Percentiles rank a stretch among this genome's conserved stretches.
Evolutionary conservation across 2,888 invertebrate genomes (phyloP).

Genomic region (Camponotus fellah): DNA sequence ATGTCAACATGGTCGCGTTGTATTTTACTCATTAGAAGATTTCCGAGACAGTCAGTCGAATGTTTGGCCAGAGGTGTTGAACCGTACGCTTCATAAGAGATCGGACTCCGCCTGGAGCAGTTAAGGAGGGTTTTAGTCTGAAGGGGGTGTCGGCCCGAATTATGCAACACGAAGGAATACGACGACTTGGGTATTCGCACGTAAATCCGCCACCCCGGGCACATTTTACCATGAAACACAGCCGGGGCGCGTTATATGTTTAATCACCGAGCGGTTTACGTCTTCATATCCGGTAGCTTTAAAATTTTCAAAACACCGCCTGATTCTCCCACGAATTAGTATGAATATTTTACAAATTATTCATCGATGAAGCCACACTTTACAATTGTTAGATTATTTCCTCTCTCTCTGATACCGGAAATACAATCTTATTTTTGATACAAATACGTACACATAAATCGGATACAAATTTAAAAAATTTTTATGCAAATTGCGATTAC

Average conservation of each 20-base stretch:
- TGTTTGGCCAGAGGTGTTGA: conserved; percentile 78
- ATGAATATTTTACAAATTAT: conserved; percentile 31
- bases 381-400: neutral
- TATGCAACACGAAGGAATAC: conserved; percentile 76
- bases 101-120: conserved; percentile 78
- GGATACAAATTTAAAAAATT: neutral
- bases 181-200: conserved; percentile 70
- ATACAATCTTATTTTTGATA: neutral
- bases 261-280: conserved; percentile 45
- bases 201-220: conserved; percentile 71
- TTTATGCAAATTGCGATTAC: neutral
- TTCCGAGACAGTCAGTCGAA: conserved; percentile 55
- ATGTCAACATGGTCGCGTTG: neutral
- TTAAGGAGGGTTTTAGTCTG: conserved; percentile 77
- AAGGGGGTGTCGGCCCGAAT: conserved; percentile 80
- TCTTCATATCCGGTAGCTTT: conserved; percentile 9
- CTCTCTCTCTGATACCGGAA: neutral
- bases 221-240: conserved; percentile 48
- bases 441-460: neutral
- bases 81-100: conserved; percentile 77
- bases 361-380: neutral
- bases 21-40: conserved; percentile 16
- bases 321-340: conserved; percentile 12
- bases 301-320: conserved; percentile 26
- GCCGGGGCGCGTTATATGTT: conserved; percentile 47